Evolutionary conservation across 2,888 invertebrate species (phyloP).

Genomic region (Ptychoptera albimana): DNA sequence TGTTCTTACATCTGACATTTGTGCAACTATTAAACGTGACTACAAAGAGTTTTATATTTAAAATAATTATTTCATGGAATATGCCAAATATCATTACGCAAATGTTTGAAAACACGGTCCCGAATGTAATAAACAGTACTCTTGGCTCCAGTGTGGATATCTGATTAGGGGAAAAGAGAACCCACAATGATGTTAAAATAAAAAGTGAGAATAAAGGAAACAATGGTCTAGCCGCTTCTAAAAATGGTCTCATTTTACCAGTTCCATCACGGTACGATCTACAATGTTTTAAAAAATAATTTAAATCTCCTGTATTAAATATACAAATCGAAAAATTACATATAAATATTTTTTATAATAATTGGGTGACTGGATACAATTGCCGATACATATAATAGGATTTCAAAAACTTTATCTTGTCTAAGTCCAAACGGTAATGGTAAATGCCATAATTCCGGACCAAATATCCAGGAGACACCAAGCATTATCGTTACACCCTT

Average conservation of each 20-base stretch:
- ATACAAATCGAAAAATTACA: constrained; percentile 36
- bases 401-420: constrained; percentile 68
- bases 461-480: constrained; percentile 43
- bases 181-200: constrained; percentile 64
- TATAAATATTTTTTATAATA: constrained; percentile 81
- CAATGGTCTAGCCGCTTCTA: constrained; percentile 78
- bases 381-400: constrained; percentile 69
- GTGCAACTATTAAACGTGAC: constrained; percentile 93
- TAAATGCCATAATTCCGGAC: constrained; percentile 74
- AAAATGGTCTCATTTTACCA: constrained; percentile 64
- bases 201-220: constrained; percentile 64
- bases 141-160: constrained; percentile 74
- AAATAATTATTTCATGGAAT: neutral
- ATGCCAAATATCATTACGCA: constrained; percentile 46
- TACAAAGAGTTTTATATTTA: too few species aligned
- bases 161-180: constrained; percentile 58
- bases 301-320: neutral
- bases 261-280: constrained; percentile 75
- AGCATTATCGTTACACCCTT: constrained; percentile 40
- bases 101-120: constrained; percentile 95
- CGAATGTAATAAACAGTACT: constrained; percentile 72
- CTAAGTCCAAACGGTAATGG: constrained; percentile 51
- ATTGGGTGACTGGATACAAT: constrained; percentile 74
- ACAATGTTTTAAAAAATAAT: constrained; percentile 11
- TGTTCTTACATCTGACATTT: constrained; percentile 91